phyloP scores from a whole-genome alignment of 1,140 invertebrate species.

The Drosophila ananassae region DNA sequence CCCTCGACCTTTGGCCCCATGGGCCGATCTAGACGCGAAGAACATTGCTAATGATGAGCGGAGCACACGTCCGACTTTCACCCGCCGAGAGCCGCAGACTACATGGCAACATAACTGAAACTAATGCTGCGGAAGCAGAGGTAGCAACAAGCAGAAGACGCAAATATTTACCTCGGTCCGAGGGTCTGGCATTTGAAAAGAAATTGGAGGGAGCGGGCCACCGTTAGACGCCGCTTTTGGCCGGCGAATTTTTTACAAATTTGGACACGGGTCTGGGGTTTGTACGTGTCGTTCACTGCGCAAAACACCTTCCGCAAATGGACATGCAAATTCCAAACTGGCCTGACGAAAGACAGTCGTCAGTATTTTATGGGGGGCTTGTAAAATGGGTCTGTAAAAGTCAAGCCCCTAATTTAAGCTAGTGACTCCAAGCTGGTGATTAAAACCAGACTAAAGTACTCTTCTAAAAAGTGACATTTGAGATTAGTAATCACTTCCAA shows the following conservation, averaged over 20 bases:
- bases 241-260: slow-evolving; percentile 17
- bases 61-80: slow-evolving; percentile 28
- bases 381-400: neutral
- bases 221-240: slow-evolving; percentile 29
- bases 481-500: neutral
- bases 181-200: slow-evolving; percentile 1
- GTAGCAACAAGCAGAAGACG: slow-evolving; percentile 32
- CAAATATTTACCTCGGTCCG: slow-evolving; percentile 12
- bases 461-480: neutral
- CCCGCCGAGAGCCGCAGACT: neutral
- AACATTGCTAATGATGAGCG: slow-evolving; percentile 34
- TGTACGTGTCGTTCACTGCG: slow-evolving; percentile 55
- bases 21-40: slow-evolving; percentile 11
- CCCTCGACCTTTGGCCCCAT: slow-evolving; percentile 33
- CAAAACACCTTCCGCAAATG: slow-evolving; percentile 11
- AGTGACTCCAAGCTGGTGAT: neutral
- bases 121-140: slow-evolving; percentile 19
- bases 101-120: slow-evolving; percentile 25
- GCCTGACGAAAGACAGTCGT: slow-evolving; percentile 7
- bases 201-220: slow-evolving; percentile 26
- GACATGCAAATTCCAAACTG: slow-evolving; percentile 9
- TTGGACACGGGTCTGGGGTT: slow-evolving; percentile 42
- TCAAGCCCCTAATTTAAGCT: neutral
- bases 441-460: neutral
- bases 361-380: neutral